Evolutionary conservation across 2,888 invertebrate genomes (phyloP), one percentile per base, ranked within the genome.

Genomic region (Barypeithes pellucidus): DNA sequence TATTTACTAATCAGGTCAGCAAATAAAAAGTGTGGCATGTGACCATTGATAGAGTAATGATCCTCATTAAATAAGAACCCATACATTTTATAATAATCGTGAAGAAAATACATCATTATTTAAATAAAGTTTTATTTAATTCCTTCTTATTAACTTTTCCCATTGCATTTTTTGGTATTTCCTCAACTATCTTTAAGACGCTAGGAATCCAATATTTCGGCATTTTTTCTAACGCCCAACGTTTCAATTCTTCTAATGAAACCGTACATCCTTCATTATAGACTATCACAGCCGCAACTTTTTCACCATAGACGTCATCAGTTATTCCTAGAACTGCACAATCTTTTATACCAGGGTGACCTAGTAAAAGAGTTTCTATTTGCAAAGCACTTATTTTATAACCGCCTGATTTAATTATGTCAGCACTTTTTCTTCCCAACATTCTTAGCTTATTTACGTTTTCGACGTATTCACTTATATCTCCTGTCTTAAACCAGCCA

Each of bases 401-500:
- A 0, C 95, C 96, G 8, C 94, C 93, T 62, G 93, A 92, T 86
- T 96, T 96, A 79, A 96, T 94, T 76, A 96, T 94, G 83, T 96
- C 96, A 0, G 95, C 90, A 50, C 92, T 94, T 3, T 91, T 92
- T 43, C 96, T 88, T 29, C 97, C 96, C 18, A 96, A 87, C 75
- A 97, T 94, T 82, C 89, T 90, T 85, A 94, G 95, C 50, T 87
- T 86, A 3, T 89, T 89, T 73, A 90, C 87, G 9, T 80, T 74
- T 9, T 77, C 66, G 24, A 88, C 84, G 85, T 89, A 95, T 65
- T 89, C 86, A 0, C 90, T 94, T 0, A 93, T 91, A 84, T 97
- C 96, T 3, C 96, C 97, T 0, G 98, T 97, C 79, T 92, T 93
- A 85, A 97, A 96, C 93, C 94, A 98, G 5, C 92, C 94, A 84